These are phyloP conservation scores for Merluccius polli DNA, from an alignment of 2,797 vertebrate species.

Conservation along the genomic window DNA sequence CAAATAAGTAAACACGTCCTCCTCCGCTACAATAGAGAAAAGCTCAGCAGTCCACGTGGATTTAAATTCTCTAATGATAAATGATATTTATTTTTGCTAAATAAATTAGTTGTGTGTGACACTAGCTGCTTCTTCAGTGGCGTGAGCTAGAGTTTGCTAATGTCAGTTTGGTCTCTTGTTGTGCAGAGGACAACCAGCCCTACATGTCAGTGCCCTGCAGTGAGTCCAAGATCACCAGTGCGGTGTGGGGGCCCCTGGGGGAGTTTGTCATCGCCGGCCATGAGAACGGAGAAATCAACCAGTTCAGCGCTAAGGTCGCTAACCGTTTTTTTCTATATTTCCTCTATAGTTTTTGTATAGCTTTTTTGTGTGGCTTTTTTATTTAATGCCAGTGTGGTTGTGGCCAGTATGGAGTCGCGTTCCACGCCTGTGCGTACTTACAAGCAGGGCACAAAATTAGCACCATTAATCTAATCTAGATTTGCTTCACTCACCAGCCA, in stretches of 20 bases:
- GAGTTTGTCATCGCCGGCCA: slow-evolving; percentile 93
- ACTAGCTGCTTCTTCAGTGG: not conserved
- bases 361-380: too few species aligned
- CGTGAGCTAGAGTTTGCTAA: not conserved
- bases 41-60: not conserved
- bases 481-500: too few species aligned
- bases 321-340: too few species aligned
- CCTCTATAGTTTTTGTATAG: not conserved
- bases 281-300: slow-evolving; percentile 93
- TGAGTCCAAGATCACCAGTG: slow-evolving; percentile 94
- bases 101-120: not conserved
- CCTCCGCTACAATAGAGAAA: not conserved
- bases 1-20: slow-evolving; percentile 80
- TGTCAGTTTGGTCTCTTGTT: not conserved
- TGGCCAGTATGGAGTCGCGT: not conserved
- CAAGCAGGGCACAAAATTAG: too few species aligned
- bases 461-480: too few species aligned
- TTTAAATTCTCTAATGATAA: not conserved
- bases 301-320: slow-evolving; percentile 91
- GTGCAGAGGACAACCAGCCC: slow-evolving; percentile 88
- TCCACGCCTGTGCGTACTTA: too few species aligned
- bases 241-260: slow-evolving; percentile 93
- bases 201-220: slow-evolving; percentile 88
- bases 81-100: too few species aligned
- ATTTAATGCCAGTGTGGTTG: not conserved